Evolutionary conservation across 2,113 vertebrate species (phyloP), one percentile per base, ranked within the genome.

Genomic region (Piaya cayana): DNA sequence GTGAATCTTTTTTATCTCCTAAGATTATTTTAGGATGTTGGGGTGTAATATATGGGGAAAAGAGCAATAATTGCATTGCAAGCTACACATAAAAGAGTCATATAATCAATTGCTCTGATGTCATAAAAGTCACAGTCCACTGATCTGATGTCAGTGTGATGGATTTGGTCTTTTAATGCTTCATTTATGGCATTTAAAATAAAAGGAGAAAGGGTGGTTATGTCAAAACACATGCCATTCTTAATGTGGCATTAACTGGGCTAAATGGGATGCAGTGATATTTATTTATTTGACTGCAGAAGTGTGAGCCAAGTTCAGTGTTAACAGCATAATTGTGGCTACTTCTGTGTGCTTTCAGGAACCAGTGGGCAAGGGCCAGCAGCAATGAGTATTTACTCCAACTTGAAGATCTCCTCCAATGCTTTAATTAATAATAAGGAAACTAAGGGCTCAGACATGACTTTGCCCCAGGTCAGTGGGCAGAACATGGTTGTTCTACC

Each of bases 31-130:
- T 32, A 89, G 87, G 86, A 81, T 64, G 75, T 95, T 97, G 93
- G 68, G 79, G 70, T 86, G 75, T 91, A 95, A 96, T 95, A 96
- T 95, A 95, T 95, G 74, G 78, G 83, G 84, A 77, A 64, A 88
- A 78, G 50, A 96, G 50, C 82, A 86, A 93, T 88, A 58, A 72
- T 64, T 19, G 23, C 87, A 91, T 93, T 68, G 89, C 91, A 93
- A 94, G 86, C 70, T 79, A 79, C 90, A 83, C 78, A 96, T 96
- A 95, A 96, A 95, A 95, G 88, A 93, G 80, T 83, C 92, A 76
- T 86, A 94, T 72, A 96, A 96, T 93, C 96, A 93, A 96, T 97
- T 95, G 82, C 64, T 96, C 92, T 95, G 90, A 95, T 97, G 96
- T 97, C 95, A 96, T 90, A 92, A 96, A 96, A 96, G 95, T 95